Conservation (phyloP, 2,113 vertebrate genomes). For the Gorilla gorilla region DNA sequence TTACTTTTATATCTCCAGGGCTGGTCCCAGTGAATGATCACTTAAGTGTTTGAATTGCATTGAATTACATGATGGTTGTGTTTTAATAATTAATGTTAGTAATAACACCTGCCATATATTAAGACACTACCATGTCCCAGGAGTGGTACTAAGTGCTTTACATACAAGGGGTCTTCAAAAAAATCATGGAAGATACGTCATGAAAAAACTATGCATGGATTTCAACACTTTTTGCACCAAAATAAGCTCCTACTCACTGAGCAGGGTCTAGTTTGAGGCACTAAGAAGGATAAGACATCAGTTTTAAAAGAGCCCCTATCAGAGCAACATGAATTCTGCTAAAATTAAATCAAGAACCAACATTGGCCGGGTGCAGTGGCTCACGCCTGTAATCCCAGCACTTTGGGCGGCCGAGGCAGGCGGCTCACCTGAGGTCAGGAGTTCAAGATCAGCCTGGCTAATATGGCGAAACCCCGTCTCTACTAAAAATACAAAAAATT, state of each 20-base stretch:
- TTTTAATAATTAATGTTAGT: rapidly evolving
- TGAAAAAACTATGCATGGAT: background rate
- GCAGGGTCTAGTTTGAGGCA: background rate
- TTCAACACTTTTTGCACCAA: background rate
- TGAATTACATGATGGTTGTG: too few relatives aligned
- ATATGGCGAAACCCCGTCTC: too few relatives aligned
- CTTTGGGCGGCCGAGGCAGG: too few relatives aligned
- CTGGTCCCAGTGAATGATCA: too few relatives aligned
- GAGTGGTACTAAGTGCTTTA: background rate
- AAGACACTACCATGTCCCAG: background rate
- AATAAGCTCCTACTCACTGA: background rate
- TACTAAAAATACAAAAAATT: too few relatives aligned
- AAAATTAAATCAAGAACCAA: too few relatives aligned
- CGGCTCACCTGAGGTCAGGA: too few relatives aligned
- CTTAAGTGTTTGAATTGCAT: rapidly evolving
- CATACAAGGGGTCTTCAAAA: background rate
- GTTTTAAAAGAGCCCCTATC: background rate
- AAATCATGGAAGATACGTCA: background rate
- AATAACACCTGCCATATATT: rapidly evolving
- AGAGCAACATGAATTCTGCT: too few relatives aligned
- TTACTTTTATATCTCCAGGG: background rate
- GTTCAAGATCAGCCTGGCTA: too few relatives aligned
- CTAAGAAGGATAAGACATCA: background rate
- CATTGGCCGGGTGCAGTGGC: too few relatives aligned
- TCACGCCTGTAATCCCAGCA: too few relatives aligned